Base-by-base conservation (phyloP, 2,113 vertebrate genomes). In the Callipepla californica region DNA sequence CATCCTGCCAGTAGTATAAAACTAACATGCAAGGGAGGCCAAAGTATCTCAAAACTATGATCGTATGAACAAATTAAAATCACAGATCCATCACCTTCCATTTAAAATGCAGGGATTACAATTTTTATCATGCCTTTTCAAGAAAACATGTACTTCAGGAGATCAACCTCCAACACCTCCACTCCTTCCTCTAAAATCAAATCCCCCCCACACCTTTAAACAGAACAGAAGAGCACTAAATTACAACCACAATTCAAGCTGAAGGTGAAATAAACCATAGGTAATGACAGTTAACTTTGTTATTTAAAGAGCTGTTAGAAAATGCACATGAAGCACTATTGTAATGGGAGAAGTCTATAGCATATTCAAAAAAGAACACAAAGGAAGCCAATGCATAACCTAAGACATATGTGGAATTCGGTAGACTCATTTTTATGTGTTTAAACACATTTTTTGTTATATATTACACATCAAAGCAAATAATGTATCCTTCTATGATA, bases 381-480 rank as follows among this genome's bases (percentile, higher is more conserved):
- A 85, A 14, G 69, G 47, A 93, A 89, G 55, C 13, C 13, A 22
- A 68, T 82, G 34, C 62, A 77, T 69, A 65, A 85, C 69, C 53
- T 51, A 79, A 80, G 34, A 47, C 26, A 79, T 8, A 30, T 25
- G 32, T 9, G 45, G 38, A 88, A 62, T n/a, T 66, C 70, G 59
- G 58, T 1, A 89, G 51, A 53, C 38, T 58, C 42, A 48, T 26
- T 88, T 94, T 80, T 65, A 72, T 40, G 55, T 76, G 48, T 93
- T 86, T 47, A 50, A 78, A 92, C 80, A 2, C 50, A 20, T 16
- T 36, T 53, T 45, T 51, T 18, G 15, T 85, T 85, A 32, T 53
- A 32, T 57, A 69, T 63, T 76, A 51, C 28, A 55, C 17, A 79
- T 80, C 67, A 95, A 90, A 87, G 62, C 67, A 95, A 87, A 87